Conservation (phyloP, 2,888 invertebrate genomes). For the Volucella bombylans region DNA sequence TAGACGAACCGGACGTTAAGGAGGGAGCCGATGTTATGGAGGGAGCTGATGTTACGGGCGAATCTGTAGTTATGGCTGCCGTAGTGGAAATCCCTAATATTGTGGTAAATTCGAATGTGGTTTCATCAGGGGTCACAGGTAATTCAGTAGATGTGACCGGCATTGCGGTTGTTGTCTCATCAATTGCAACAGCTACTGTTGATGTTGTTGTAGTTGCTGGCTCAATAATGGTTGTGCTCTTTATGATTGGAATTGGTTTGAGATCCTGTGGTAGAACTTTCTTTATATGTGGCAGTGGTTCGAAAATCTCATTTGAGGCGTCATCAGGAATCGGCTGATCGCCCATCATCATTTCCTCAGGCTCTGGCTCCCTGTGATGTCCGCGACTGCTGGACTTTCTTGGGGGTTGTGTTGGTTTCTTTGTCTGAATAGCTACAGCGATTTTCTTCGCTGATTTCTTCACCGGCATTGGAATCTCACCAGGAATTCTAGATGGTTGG, state of each 20-base stretch:
- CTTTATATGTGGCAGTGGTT: slow-evolving; percentile 81
- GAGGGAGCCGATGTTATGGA: too few relatives aligned
- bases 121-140: slow-evolving; percentile 40
- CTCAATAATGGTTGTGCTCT: slow-evolving; percentile 57
- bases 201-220: slow-evolving; percentile 67
- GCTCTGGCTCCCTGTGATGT: slow-evolving; percentile 39
- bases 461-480: slow-evolving; percentile 79
- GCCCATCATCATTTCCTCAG: slow-evolving; percentile 82
- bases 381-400: slow-evolving; percentile 55
- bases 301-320: slow-evolving; percentile 80
- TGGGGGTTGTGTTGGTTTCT: slow-evolving; percentile 55
- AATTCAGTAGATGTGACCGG: slow-evolving; percentile 53
- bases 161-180: slow-evolving; percentile 51
- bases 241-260: slow-evolving; percentile 77
- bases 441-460: slow-evolving; percentile 80
- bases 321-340: slow-evolving; percentile 79
- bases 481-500: slow-evolving; percentile 77
- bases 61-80: too few relatives aligned
- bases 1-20: too few relatives aligned
- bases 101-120: slow-evolving; percentile 48
- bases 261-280: slow-evolving; percentile 79
- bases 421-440: slow-evolving; percentile 69
- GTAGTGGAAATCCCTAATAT: slow-evolving; percentile 54
- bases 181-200: slow-evolving; percentile 46
- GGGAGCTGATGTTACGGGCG: too few relatives aligned